These are phyloP conservation scores for Cheilosia vernalis DNA, from an alignment of 2,888 invertebrate species.

Conservation along the genomic window DNA sequence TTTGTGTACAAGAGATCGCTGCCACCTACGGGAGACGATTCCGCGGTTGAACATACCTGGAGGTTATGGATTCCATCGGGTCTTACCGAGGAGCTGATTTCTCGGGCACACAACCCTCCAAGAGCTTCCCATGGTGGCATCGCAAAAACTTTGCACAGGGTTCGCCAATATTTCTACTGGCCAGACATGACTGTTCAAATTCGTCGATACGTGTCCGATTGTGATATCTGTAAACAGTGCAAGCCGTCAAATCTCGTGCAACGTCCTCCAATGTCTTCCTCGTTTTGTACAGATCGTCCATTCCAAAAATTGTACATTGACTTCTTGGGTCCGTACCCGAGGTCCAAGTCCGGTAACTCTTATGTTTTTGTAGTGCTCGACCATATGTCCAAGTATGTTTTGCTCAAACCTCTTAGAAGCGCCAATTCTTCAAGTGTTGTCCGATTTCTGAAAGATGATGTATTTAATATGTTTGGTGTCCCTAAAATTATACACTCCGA, in stretches of 20 bases:
- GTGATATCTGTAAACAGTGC: slow-evolving; percentile 11
- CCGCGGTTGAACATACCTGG: slow-evolving; percentile 8
- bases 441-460: background rate
- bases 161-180: background rate
- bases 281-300: background rate
- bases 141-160: slow-evolving; percentile 25
- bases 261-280: slow-evolving; percentile 2
- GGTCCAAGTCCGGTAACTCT: background rate
- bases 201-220: background rate
- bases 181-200: slow-evolving; percentile 20
- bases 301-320: background rate
- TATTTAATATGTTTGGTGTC: slow-evolving; percentile 26
- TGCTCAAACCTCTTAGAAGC: background rate
- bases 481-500: slow-evolving; percentile 62
- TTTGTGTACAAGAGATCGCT: slow-evolving; percentile 14
- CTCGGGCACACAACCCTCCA: slow-evolving; percentile 31
- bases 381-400: too few relatives aligned
- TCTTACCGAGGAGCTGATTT: slow-evolving; percentile 11
- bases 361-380: background rate
- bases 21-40: background rate
- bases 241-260: slow-evolving; percentile 5
- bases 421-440: slow-evolving; percentile 1
- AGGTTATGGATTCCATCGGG: slow-evolving; percentile 40
- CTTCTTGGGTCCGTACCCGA: slow-evolving; percentile 7
- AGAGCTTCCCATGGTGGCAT: slow-evolving; percentile 7